phyloP scores from a whole-genome alignment of 2,113 vertebrate species.

The Pangasianodon hypophthalmus region DNA sequence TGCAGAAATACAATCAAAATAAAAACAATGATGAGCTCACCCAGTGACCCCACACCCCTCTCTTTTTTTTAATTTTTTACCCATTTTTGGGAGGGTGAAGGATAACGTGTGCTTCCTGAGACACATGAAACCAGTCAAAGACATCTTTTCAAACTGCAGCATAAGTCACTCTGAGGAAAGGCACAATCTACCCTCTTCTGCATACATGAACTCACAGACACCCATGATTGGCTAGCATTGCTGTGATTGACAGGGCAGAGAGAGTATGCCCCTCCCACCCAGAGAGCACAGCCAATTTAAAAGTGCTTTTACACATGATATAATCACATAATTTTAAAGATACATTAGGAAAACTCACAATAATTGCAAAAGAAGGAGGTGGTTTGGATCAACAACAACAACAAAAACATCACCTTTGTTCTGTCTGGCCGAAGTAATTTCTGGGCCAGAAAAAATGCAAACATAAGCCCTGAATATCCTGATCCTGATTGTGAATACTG shows the following conservation, averaged over 20 bases:
- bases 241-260: neutral
- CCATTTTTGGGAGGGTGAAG: too few relatives aligned
- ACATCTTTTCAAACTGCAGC: neutral
- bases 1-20: neutral
- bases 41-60: neutral
- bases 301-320: neutral
- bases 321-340: neutral
- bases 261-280: neutral
- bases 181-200: neutral
- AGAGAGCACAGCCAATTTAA: neutral
- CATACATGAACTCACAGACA: neutral
- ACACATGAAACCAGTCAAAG: neutral
- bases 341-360: too few relatives aligned
- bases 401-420: neutral
- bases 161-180: neutral
- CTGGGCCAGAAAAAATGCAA: neutral
- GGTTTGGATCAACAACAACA: too few relatives aligned
- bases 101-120: too few relatives aligned
- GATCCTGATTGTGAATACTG: neutral
- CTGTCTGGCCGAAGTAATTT: neutral
- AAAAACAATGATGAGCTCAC: neutral
- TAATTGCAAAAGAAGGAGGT: too few relatives aligned
- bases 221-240: neutral
- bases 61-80: neutral
- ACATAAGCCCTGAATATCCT: neutral